Conservation (phyloP, 2,888 invertebrate species). For the Tethea ocularis region DNA sequence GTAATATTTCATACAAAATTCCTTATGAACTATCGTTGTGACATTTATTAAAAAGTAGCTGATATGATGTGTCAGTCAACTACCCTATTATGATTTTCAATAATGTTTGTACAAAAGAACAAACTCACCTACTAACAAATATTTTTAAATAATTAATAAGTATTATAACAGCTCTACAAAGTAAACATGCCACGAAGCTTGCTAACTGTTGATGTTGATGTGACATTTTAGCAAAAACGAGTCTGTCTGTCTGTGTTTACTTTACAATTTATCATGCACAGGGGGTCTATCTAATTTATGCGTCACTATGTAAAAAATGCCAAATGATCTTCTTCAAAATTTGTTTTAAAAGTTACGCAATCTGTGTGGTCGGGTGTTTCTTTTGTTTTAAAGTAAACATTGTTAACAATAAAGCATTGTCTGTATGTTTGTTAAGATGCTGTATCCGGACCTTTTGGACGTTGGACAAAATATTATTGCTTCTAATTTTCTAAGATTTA, state of each 20-base stretch:
- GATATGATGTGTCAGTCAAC: too few relatives aligned
- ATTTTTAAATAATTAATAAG: too few relatives aligned
- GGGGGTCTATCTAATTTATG: constrained; percentile 1
- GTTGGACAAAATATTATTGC: constrained; percentile 24
- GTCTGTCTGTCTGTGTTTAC: neutral
- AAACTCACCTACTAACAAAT: too few relatives aligned
- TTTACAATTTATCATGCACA: constrained; percentile 2
- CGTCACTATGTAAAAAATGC: constrained; percentile 23
- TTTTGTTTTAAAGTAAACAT: constrained; percentile 62
- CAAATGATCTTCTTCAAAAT: constrained; percentile 23
- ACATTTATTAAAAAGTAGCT: too few relatives aligned
- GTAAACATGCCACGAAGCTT: neutral
- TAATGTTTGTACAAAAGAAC: too few relatives aligned
- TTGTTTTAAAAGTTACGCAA: constrained; percentile 40
- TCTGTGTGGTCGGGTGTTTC: constrained; percentile 68
- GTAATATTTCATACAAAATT: too few relatives aligned
- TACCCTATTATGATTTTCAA: too few relatives aligned
- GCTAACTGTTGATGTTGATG: neutral
- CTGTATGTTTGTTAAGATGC: constrained; percentile 16
- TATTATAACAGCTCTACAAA: neutral
- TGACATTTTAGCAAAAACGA: constrained; percentile 6
- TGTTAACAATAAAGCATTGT: constrained; percentile 34
- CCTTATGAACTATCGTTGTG: too few relatives aligned
- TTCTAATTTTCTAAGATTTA: constrained; percentile 30
- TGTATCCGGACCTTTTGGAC: constrained; percentile 10